Conservation (phyloP, 2,113 vertebrate species). For the Hippoglossus stenolepis region DNA sequence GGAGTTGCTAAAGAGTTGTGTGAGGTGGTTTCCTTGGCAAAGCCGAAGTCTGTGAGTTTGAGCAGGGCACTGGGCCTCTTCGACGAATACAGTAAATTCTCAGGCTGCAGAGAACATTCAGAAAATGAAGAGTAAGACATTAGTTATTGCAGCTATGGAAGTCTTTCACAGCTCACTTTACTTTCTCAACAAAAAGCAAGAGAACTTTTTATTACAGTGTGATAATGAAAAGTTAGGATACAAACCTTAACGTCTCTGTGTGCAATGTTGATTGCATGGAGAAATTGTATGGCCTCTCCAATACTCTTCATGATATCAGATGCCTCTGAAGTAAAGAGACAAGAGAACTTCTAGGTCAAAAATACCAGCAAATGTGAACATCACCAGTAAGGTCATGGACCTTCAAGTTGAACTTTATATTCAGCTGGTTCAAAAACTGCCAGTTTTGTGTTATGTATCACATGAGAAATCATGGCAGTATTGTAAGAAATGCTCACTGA, state of each 20-base stretch:
- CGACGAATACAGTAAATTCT: conserved; percentile 95
- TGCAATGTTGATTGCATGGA: conserved; percentile 96
- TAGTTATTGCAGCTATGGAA: neutral
- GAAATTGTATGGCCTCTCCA: conserved; percentile 93
- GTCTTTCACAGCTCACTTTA: neutral
- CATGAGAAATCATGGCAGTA: too few species aligned
- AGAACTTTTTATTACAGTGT: neutral
- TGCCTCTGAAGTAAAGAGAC: conserved; percentile 84
- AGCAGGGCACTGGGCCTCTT: conserved; percentile 90
- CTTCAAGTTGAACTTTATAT: neutral
- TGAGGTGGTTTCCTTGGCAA: conserved; percentile 97
- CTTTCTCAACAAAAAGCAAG: neutral
- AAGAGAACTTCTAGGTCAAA: neutral
- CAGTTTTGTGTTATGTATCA: neutral
- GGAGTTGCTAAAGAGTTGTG: conserved; percentile 97
- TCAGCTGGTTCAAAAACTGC: too few species aligned
- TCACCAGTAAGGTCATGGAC: neutral
- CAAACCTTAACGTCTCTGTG: conserved; percentile 97
- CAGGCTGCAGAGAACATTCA: conserved; percentile 83
- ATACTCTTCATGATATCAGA: conserved; percentile 99
- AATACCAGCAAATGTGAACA: neutral
- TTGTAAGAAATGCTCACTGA: neutral
- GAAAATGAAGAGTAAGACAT: neutral
- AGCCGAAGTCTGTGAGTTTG: conserved; percentile 98
- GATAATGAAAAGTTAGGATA: neutral